Conservation (phyloP, 2,113 vertebrate genomes). For the Colaptes auratus region DNA sequence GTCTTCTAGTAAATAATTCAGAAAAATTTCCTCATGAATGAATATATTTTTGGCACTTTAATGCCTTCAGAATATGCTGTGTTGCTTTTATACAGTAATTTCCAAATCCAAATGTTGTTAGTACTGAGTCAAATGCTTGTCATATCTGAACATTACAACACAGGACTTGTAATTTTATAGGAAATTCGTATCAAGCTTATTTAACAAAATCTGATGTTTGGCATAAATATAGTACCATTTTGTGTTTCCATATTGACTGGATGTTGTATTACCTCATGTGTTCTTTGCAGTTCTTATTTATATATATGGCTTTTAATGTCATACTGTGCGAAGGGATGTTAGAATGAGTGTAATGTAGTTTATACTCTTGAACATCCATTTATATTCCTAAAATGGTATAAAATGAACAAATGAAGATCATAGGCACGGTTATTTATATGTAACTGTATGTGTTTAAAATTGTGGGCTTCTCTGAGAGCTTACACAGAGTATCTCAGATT, state of each 20-base stretch:
- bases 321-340: not conserved
- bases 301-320: not conserved
- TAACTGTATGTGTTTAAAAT: not conserved
- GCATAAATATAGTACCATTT: not conserved
- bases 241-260: not conserved
- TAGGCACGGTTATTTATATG: not conserved
- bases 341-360: not conserved
- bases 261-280: not conserved
- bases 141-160: not conserved
- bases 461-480: not conserved
- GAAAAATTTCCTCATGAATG: not conserved
- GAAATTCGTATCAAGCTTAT: not conserved
- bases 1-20: not conserved
- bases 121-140: not conserved
- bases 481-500: not conserved
- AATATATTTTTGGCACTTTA: not conserved
- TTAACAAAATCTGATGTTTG: not conserved
- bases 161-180: not conserved
- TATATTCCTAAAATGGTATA: not conserved
- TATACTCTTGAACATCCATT: not conserved
- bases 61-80: not conserved
- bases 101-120: not conserved
- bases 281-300: not conserved
- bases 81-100: not conserved
- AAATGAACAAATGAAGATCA: not conserved